These are phyloP conservation scores for Acomys russatus DNA, from an alignment of 2,797 vertebrate species.

Conservation along the genomic window DNA sequence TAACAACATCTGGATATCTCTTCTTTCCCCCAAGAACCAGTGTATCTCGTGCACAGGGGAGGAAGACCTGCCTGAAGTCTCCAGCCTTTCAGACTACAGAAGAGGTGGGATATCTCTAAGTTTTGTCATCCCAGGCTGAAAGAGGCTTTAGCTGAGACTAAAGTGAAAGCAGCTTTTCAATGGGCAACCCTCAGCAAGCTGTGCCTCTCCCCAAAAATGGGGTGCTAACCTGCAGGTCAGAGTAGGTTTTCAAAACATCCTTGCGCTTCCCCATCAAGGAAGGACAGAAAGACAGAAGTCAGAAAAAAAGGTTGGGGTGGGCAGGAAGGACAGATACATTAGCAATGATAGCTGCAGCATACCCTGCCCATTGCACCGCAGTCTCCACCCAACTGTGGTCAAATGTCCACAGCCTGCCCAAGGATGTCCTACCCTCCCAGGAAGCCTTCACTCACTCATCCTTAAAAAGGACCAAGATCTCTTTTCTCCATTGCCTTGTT, in stretches of 20 bases:
- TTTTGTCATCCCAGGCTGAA: background rate
- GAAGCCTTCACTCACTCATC: background rate
- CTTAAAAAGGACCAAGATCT: no score
- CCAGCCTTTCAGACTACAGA: background rate
- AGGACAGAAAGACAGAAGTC: background rate
- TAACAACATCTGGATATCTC: background rate
- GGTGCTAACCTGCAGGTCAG: background rate
- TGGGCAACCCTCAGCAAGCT: background rate
- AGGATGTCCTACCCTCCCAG: no score
- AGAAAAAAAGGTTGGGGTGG: background rate
- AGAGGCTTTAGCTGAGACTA: background rate
- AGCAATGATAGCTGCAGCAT: fast-evolving
- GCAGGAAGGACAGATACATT: background rate
- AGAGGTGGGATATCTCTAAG: background rate
- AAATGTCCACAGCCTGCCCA: background rate
- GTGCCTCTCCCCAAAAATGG: background rate
- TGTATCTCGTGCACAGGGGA: fast-evolving
- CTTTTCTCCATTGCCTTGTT: background rate
- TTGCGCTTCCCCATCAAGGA: background rate
- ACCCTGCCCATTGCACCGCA: fast-evolving
- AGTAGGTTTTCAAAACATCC: background rate
- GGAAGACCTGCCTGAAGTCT: background rate
- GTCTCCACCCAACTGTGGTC: background rate
- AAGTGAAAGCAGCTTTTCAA: background rate
- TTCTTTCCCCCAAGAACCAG: background rate